Evolutionary conservation across 1,140 invertebrate genomes (phyloP).

Genomic region (Dendrolimus punctatus): DNA sequence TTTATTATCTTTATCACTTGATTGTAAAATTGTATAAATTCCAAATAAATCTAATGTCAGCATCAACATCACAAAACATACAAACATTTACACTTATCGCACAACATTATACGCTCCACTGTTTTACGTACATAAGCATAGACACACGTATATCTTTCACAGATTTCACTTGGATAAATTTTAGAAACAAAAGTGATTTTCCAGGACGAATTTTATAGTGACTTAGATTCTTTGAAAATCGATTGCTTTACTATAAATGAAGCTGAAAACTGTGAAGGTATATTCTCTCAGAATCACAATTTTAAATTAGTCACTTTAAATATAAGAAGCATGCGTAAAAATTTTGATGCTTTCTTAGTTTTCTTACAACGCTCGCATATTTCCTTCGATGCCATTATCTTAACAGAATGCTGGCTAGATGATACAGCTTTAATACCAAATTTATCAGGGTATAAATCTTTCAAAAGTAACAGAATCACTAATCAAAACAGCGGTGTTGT

Average conservation of each 20-base stretch:
- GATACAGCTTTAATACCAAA: conserved; percentile 1
- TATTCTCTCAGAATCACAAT: not conserved
- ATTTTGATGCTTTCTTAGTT: conserved; percentile 7
- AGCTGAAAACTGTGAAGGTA: not conserved
- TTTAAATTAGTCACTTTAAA: conserved; percentile 11
- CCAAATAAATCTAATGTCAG: no score
- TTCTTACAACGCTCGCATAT: conserved; percentile 5
- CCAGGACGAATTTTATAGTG: not conserved
- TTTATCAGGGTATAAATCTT: conserved; percentile 11
- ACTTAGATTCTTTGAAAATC: not conserved
- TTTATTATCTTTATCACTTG: no score
- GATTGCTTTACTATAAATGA: not conserved
- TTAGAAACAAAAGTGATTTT: not conserved
- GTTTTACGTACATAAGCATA: no score
- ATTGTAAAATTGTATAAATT: no score
- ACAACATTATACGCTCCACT: no score
- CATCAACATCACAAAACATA: no score
- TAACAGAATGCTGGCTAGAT: conserved; percentile 12
- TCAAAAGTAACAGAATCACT: conserved; percentile 2
- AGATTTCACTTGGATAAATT: no score
- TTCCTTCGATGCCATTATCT: conserved; percentile 7
- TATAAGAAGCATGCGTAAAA: conserved; percentile 11
- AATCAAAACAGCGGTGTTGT: conserved; percentile 15
- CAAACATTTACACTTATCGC: no score
- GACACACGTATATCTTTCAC: no score